Conservation (phyloP, 2,113 vertebrate species). For the Ceyx melanurus region DNA sequence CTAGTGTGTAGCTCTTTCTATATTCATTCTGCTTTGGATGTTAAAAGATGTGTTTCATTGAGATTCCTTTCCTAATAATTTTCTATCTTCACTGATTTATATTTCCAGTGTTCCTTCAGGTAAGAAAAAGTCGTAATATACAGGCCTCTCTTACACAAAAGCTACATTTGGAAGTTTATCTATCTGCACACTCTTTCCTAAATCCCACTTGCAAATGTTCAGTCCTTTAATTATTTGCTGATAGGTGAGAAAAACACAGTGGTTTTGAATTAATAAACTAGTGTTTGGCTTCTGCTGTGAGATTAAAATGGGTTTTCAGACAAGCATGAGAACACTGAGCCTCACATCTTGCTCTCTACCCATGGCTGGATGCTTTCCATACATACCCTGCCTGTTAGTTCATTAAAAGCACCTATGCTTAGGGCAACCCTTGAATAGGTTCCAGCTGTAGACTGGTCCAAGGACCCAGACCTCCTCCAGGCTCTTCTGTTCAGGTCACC, state of each 20-base stretch:
- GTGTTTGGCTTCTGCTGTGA: background rate
- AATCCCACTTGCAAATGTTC: background rate
- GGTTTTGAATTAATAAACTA: background rate
- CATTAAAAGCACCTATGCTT: background rate
- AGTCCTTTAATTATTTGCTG: background rate
- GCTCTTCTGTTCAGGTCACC: background rate
- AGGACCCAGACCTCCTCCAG: accelerated
- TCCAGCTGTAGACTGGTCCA: background rate
- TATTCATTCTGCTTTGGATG: background rate
- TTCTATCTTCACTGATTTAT: background rate
- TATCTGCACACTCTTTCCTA: background rate
- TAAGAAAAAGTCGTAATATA: background rate
- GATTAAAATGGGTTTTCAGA: background rate
- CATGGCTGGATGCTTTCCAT: background rate
- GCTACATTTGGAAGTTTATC: background rate
- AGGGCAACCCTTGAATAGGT: background rate
- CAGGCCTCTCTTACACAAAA: background rate
- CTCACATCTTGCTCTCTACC: background rate
- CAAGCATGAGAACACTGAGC: background rate
- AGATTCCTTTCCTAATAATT: background rate
- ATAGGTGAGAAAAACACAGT: background rate
- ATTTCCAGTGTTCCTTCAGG: background rate
- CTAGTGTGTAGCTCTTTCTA: background rate
- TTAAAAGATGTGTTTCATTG: background rate
- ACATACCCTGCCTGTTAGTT: background rate